Evolutionary conservation across 2,888 invertebrate genomes (phyloP).

Genomic region (Cephalotes varians): DNA sequence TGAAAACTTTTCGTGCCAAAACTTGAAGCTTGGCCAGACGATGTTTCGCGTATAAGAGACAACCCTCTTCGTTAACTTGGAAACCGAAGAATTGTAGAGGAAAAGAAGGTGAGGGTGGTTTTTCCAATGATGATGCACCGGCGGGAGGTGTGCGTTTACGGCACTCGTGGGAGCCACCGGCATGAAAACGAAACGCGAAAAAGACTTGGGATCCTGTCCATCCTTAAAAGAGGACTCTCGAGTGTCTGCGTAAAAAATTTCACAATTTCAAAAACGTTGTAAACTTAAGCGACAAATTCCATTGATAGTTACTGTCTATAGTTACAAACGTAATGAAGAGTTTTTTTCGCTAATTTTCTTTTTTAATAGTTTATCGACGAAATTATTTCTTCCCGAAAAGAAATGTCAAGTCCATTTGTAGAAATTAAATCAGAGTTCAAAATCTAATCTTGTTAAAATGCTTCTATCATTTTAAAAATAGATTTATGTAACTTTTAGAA

Average conservation of each 20-base stretch:
- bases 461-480: neutral
- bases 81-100: conserved; percentile 56
- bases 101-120: conserved; percentile 67
- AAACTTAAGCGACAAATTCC: neutral
- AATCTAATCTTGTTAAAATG: neutral
- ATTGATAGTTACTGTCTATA: neutral
- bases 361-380: neutral
- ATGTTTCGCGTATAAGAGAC: conserved; percentile 24
- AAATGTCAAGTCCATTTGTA: neutral
- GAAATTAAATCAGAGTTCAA: neutral
- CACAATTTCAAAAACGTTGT: neutral
- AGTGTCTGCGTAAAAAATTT: conserved; percentile 30
- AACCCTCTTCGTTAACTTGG: conserved; percentile 70
- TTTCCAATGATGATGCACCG: conserved; percentile 74
- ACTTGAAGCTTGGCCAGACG: conserved; percentile 24
- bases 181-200: conserved; percentile 78
- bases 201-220: conserved; percentile 54
- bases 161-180: conserved; percentile 72
- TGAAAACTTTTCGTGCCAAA: conserved; percentile 41
- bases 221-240: conserved; percentile 43
- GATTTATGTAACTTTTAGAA: neutral
- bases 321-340: neutral
- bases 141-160: conserved; percentile 74
- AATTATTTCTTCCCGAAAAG: neutral
- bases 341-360: neutral